These are phyloP conservation scores for Xiphophorus birchmanni DNA, from an alignment of 2,797 vertebrate genomes.

Conservation along the genomic window DNA sequence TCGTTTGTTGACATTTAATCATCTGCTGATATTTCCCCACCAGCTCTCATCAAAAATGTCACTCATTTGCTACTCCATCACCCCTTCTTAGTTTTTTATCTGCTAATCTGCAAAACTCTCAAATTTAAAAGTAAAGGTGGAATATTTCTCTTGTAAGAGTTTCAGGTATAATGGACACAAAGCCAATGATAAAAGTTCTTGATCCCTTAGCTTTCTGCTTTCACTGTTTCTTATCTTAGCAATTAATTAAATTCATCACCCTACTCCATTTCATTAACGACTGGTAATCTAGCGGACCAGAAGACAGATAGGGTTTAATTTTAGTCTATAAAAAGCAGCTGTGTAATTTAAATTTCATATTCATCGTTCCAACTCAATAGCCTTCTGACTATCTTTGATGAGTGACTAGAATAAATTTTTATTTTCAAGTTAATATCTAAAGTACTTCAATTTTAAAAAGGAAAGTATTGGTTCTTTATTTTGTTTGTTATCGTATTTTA, in stretches of 20 bases:
- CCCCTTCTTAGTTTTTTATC: background rate
- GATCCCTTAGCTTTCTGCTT: background rate
- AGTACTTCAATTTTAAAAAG: background rate
- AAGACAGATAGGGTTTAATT: background rate
- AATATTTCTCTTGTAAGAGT: background rate
- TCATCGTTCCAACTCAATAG: background rate
- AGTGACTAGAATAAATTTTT: background rate
- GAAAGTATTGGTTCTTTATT: background rate
- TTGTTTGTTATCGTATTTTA: background rate
- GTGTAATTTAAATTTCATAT: background rate
- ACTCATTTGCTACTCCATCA: constrained; percentile 12
- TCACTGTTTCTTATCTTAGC: background rate
- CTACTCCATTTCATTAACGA: background rate
- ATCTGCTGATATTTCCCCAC: constrained; percentile 48
- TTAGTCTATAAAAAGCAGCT: background rate
- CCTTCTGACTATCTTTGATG: background rate
- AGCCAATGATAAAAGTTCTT: background rate
- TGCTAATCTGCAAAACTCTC: background rate
- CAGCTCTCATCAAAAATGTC: constrained; percentile 27
- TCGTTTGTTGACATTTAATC: constrained; percentile 54
- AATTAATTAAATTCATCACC: background rate
- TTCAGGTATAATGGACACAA: background rate
- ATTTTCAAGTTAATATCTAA: background rate
- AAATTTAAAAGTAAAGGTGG: background rate
- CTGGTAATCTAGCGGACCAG: background rate